These are phyloP conservation scores for Anguilla obscura DNA, from an alignment of 2,797 vertebrate species.

Conservation along the genomic window DNA sequence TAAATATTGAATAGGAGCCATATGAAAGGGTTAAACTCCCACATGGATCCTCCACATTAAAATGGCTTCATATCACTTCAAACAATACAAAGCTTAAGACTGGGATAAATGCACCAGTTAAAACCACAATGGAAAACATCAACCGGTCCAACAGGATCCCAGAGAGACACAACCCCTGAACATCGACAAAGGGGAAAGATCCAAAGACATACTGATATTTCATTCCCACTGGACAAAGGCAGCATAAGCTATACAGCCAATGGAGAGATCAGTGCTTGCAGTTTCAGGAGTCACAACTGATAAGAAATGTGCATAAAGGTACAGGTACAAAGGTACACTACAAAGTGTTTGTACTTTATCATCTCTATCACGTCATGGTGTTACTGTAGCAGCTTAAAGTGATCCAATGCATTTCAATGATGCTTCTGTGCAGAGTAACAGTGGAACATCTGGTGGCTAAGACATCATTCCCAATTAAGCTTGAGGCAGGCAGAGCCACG, in stretches of 20 bases:
- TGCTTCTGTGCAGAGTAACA: background rate
- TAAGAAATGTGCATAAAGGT: background rate
- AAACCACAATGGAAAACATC: background rate
- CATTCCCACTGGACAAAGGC: background rate
- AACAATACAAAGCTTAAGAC: background rate
- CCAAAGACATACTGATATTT: background rate
- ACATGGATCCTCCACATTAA: background rate
- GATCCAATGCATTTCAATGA: background rate
- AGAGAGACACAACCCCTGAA: background rate
- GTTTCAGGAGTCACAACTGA: background rate
- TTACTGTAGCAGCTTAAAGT: background rate
- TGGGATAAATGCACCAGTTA: background rate
- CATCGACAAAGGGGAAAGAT: background rate
- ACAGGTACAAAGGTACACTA: background rate
- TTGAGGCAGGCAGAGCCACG: too few relatives aligned
- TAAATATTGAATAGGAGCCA: background rate
- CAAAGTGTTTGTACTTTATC: too few relatives aligned
- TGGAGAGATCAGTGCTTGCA: background rate
- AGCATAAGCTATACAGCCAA: background rate
- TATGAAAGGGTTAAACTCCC: background rate
- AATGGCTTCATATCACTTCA: background rate
- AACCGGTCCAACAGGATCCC: slow-evolving; percentile 4
- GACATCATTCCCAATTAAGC: background rate
- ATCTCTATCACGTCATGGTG: background rate
- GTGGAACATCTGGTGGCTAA: background rate